Base-by-base conservation (phyloP, 2,888 invertebrate genomes). In the Cerastis leucographa region DNA sequence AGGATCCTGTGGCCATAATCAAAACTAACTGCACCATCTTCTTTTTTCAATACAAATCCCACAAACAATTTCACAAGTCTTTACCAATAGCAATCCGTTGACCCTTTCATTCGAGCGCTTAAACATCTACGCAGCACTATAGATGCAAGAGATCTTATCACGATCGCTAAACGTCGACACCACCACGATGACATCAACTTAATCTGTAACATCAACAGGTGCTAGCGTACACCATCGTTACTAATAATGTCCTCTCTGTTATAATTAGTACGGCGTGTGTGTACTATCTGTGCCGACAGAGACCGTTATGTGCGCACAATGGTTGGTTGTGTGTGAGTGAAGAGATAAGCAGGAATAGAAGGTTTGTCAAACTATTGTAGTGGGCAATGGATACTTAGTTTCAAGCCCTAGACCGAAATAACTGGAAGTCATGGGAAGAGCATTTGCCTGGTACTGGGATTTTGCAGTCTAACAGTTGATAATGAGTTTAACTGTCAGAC, bases 121-220 rank as follows among this genome's bases (percentile, higher is more conserved):
- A n/a, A 56, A 56, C 14, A 25, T 56, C 54, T 14, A 56, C 14
- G 29, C 59, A 29, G 19, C 29, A 14, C 12, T 11, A 12, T 14
- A 70, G 25, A 42, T 6, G n/a, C 17, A 1, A 51, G 29, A 35
- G 2, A 54, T 59, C 19, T 11, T 29, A 42, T 76, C 66, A 54
- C 11, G 8, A 22, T 59, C 35, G 44, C 22, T 71, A 51, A 42
- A n/a, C 78, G 66, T 80, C 51, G 35, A 35, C 75, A 67, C 17
- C 22, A 67, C 9, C 40, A 25, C 80, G 80, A 80, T 70, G 54
- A 29, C 69, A 75, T 66, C 29, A 69, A 82, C 65, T 5, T 69
- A 51, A 72, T 44, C 19, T 35, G 25, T 64, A 29, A 67, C 82
- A 81, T 73, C 82, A 81, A 78, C 82, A 81, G 78, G 81, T 82